phyloP scores from a whole-genome alignment of 2,113 vertebrate genomes.

The Rhabdornis inornatus region DNA sequence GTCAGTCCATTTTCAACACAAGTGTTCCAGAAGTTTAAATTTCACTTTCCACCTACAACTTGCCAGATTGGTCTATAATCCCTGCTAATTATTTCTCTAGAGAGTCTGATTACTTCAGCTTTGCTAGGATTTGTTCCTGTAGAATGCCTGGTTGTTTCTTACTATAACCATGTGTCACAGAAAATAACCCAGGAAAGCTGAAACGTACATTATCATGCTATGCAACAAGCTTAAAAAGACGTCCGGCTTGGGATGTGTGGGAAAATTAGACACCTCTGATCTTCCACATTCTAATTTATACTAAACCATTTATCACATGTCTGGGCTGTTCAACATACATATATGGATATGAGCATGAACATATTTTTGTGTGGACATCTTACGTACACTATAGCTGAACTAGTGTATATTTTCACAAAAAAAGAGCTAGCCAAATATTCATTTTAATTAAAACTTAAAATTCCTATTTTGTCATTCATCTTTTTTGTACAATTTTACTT shows the following conservation, averaged over 20 bases:
- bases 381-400: not conserved
- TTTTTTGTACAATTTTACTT: not conserved
- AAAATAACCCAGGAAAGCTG: not conserved
- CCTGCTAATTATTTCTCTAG: conserved; percentile 25
- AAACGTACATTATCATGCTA: not conserved
- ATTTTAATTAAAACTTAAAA: not conserved
- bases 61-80: conserved; percentile 19
- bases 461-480: not conserved
- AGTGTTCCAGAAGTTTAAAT: not conserved
- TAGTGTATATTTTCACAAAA: not conserved
- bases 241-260: not conserved
- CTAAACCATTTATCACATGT: not conserved
- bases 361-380: not conserved
- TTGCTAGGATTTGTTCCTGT: not conserved
- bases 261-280: not conserved
- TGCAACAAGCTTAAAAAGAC: not conserved
- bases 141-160: not conserved
- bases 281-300: not conserved
- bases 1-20: not conserved
- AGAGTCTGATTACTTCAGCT: not conserved
- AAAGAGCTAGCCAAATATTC: not conserved
- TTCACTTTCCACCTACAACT: not conserved
- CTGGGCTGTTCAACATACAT: not conserved
- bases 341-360: not conserved
- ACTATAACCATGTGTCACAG: not conserved